Percentiles rank a stretch among this genome's conserved stretches.
phyloP scores from a whole-genome alignment of 2,113 vertebrate species.

The Mola mola region DNA sequence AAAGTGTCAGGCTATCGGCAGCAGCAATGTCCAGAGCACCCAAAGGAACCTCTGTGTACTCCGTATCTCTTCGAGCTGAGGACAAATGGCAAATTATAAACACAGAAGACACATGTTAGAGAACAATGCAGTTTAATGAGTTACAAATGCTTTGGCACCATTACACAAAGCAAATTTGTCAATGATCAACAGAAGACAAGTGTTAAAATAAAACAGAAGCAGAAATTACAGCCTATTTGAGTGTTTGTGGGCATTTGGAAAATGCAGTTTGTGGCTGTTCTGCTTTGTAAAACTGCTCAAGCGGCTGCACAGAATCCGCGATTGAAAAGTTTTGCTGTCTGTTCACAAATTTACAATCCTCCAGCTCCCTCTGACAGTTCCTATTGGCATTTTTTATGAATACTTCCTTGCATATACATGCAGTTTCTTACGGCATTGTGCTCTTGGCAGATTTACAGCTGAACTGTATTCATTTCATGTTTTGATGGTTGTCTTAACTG shows the following conservation, averaged over 20 bases:
- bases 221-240: too few relatives aligned
- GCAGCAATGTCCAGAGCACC: conserved; percentile 88
- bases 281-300: too few relatives aligned
- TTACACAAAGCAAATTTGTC: too few relatives aligned
- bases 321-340: too few relatives aligned
- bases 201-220: background rate
- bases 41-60: conserved; percentile 92
- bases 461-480: background rate
- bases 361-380: too few relatives aligned
- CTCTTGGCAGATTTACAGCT: background rate
- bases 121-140: background rate
- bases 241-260: too few relatives aligned
- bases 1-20: conserved; percentile 85
- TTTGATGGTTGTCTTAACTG: background rate
- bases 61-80: conserved; percentile 59
- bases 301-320: too few relatives aligned
- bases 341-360: too few relatives aligned
- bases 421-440: fast-evolving
- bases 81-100: conserved; percentile 5
- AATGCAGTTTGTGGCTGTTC: background rate
- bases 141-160: too few relatives aligned
- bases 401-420: background rate
- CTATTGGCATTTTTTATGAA: too few relatives aligned
- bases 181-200: too few relatives aligned
- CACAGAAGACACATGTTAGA: background rate